Conservation (phyloP, 2,113 vertebrate species). For the Saccopteryx bilineata region DNA sequence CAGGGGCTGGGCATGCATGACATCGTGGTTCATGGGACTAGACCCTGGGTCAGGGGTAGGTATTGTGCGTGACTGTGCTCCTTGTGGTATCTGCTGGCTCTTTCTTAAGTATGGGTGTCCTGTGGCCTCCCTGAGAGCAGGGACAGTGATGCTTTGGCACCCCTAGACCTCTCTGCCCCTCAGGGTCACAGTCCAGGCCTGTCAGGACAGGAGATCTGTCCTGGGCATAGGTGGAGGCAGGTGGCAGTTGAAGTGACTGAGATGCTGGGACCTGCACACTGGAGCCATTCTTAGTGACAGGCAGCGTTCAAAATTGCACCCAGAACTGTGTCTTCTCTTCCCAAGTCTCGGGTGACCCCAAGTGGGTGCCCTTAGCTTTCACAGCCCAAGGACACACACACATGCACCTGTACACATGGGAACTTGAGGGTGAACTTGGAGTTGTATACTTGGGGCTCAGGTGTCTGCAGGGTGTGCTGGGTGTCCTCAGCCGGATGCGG, state of each 20-base stretch:
- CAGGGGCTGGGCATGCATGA: rapidly evolving
- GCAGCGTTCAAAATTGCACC: too few relatives aligned
- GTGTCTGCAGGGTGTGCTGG: background rate
- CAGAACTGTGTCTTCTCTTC: background rate
- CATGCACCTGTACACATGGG: background rate
- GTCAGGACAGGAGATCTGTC: too few relatives aligned
- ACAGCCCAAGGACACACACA: background rate
- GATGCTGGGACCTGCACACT: too few relatives aligned
- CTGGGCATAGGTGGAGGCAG: too few relatives aligned
- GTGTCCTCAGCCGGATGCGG: background rate
- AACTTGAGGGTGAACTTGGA: too few relatives aligned
- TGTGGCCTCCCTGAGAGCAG: too few relatives aligned
- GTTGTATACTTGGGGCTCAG: too few relatives aligned
- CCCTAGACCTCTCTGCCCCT: background rate
- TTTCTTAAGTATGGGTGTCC: rapidly evolving
- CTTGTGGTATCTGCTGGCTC: background rate
- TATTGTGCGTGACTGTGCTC: too few relatives aligned
- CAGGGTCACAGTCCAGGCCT: too few relatives aligned
- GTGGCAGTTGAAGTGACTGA: too few relatives aligned
- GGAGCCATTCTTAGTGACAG: background rate
- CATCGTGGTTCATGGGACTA: background rate
- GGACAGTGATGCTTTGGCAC: background rate
- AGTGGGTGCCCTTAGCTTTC: background rate
- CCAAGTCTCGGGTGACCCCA: background rate
- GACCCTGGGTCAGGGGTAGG: background rate